These are phyloP conservation scores for Bugula neritina DNA, from an alignment of 2,888 invertebrate genomes.

Conservation along the genomic window DNA sequence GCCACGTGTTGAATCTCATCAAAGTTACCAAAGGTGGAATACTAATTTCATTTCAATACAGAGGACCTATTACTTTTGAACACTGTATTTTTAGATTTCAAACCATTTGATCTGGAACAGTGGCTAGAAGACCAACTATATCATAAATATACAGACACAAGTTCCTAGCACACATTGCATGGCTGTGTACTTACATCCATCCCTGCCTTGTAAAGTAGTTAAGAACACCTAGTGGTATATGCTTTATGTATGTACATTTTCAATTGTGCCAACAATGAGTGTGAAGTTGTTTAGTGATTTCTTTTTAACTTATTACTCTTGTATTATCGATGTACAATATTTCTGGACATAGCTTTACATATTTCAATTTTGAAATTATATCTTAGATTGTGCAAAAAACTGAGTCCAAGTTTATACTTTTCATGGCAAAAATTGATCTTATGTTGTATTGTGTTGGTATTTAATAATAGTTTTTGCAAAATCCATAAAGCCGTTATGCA, in stretches of 20 bases:
- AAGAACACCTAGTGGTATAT: not conserved
- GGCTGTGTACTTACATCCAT: not conserved
- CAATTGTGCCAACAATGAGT: not conserved
- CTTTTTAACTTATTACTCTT: too few species aligned
- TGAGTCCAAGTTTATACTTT: too few species aligned
- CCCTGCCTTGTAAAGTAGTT: too few species aligned
- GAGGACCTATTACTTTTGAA: not conserved
- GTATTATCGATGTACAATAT: too few species aligned
- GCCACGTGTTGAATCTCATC: too few species aligned
- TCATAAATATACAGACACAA: not conserved
- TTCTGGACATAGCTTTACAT: too few species aligned
- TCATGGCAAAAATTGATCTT: too few species aligned
- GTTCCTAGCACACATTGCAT: not conserved
- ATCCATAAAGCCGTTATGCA: too few species aligned
- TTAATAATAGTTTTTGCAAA: not conserved
- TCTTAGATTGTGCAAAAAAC: too few species aligned
- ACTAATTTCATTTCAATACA: not conserved
- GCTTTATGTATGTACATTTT: not conserved
- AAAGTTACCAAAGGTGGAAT: too few species aligned
- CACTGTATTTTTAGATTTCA: constrained; percentile 11
- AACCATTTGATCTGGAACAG: constrained; percentile 3
- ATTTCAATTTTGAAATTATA: too few species aligned
- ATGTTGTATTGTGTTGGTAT: not conserved
- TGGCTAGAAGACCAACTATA: not conserved
- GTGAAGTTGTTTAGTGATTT: not conserved